Evolutionary conservation across 2,888 invertebrate species (phyloP), one percentile per base, ranked within the genome.

Genomic region (Erpobdella octoculata): DNA sequence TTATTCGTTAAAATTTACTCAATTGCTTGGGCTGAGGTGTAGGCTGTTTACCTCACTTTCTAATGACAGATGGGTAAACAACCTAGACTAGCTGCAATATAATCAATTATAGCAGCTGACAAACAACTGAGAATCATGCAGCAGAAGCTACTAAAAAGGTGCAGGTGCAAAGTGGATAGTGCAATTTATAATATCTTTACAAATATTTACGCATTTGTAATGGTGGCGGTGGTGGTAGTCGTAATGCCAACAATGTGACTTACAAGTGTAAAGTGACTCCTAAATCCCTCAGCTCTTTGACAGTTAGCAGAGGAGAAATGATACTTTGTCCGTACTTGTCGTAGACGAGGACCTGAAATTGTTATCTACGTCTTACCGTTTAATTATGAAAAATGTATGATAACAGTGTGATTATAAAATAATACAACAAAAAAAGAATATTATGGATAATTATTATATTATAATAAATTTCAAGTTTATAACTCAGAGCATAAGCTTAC

Each of bases 261-360:
- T 21, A 95, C 92, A 98, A 89, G 87, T 98, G 96, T 74, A 99
- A 87, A 46, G 98, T 99, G 58, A 99, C 93, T 75, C 98, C 97
- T 79, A 93, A 85, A 83, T 97, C 96, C 78, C 97, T 85, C 3
- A 98, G 86, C 80, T 98, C 96, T 83, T 94, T 94, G 25, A 98
- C 90, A 28, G 94, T 92, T 80, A 99, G 88, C 70, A 99, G 85
- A 0, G 98, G 97, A 18, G 97, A 95, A 78, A 99, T 94, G 67
- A 99, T 94, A 82, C 98, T 97, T 85, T 98, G 97, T 3, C 97
- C 97, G 77, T 91, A 89, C 79, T 92, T 88, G 83, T 99, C 98
- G 81, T 96, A 97, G 74, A 99, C 89, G 74, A 98, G 86, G 72
- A 98, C 89, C 86, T 96, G 67, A 1, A 74, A 25, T 38, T 21